A percentile compares a stretch with the other conserved stretches of the same genome.
Conservation (phyloP, 2,888 invertebrate species). For the Pantelozetes paolii region DNA sequence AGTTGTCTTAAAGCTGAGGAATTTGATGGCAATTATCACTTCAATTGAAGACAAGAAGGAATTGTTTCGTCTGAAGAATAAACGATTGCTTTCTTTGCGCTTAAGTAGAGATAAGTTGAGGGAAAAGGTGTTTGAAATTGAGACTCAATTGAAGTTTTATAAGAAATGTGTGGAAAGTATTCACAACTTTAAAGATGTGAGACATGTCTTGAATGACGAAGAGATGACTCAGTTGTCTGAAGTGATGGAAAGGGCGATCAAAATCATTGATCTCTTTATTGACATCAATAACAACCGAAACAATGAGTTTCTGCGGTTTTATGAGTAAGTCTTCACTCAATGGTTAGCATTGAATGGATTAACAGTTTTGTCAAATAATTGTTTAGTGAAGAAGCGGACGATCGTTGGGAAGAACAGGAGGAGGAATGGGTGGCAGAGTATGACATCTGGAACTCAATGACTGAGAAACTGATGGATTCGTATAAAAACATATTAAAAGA, state of each 20-base stretch:
- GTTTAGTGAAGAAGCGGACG: slow-evolving; percentile 20
- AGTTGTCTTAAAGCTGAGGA: background rate
- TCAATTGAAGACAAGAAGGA: slow-evolving; percentile 1
- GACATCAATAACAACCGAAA: background rate
- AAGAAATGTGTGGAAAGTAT: background rate
- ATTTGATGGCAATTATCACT: background rate
- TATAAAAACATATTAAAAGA: background rate
- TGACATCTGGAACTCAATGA: background rate
- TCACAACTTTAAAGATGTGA: background rate
- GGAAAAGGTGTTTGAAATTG: slow-evolving; percentile 2
- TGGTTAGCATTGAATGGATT: background rate
- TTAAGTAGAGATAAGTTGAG: slow-evolving; percentile 19
- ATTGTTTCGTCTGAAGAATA: background rate
- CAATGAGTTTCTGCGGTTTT: slow-evolving; percentile 10
- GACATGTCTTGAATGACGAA: background rate
- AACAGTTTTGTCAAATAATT: background rate
- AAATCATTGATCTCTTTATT: slow-evolving; percentile 13
- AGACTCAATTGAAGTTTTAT: background rate
- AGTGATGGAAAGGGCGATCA: slow-evolving; percentile 15
- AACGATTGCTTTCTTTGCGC: background rate
- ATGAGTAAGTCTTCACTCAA: slow-evolving; percentile 18
- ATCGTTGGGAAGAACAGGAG: background rate
- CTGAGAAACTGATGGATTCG: slow-evolving; percentile 6
- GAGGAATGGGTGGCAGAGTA: slow-evolving; percentile 2
- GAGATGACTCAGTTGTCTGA: slow-evolving; percentile 19